Conservation (phyloP, 2,113 vertebrate species). For the Lamprologus ornatipinnis region DNA sequence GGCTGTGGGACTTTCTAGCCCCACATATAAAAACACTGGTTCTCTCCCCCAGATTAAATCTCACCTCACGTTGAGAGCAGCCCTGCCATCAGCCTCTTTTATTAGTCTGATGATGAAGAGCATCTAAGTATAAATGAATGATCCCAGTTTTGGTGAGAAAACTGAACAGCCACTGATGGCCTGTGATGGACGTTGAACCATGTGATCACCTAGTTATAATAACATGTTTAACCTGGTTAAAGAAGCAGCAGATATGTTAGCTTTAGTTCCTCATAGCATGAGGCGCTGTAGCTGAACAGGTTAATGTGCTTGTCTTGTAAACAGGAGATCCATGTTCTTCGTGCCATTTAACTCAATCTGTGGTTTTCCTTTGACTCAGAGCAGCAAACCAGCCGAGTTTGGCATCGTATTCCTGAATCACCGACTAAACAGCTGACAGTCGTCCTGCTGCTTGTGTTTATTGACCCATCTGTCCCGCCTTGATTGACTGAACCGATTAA, state of each 20-base stretch:
- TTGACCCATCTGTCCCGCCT: not conserved
- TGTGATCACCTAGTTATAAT: not conserved
- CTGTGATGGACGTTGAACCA: not conserved
- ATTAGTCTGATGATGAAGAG: not conserved
- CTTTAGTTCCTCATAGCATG: not conserved
- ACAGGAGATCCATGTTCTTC: not conserved
- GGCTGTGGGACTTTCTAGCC: not conserved
- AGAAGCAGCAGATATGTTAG: not conserved
- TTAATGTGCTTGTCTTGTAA: not conserved
- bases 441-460: not conserved
- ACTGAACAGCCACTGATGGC: not conserved
- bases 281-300: not conserved
- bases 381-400: not conserved
- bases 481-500: not conserved
- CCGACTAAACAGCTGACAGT: not conserved
- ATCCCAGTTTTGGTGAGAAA: not conserved
- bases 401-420: not conserved
- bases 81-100: too few species aligned
- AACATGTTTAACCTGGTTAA: not conserved
- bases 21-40: not conserved
- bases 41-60: not conserved
- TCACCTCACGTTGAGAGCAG: not conserved
- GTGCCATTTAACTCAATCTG: fast-evolving
- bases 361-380: not conserved
- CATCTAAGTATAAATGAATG: not conserved